Conservation (phyloP, 1,140 invertebrate genomes). For the Tenebrio molitor region DNA sequence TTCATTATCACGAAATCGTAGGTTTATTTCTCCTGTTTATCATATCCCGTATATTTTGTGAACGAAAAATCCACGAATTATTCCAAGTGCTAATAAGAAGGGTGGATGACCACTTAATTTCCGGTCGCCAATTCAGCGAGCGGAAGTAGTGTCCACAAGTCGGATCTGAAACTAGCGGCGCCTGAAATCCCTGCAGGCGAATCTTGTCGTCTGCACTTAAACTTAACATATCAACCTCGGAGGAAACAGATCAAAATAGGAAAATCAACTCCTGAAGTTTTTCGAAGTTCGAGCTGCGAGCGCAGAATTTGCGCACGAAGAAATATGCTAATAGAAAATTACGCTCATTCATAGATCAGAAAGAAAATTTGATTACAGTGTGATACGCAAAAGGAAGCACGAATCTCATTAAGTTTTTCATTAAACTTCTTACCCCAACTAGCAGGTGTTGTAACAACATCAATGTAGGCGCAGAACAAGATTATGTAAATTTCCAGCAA, state of each 20-base stretch:
- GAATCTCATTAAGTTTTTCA: slow-evolving; percentile 44
- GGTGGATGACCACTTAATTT: slow-evolving; percentile 44
- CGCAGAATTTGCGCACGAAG: not conserved
- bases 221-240: not conserved
- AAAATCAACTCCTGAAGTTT: slow-evolving; percentile 14
- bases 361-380: slow-evolving; percentile 23
- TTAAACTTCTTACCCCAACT: slow-evolving; percentile 45
- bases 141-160: slow-evolving; percentile 35
- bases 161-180: slow-evolving; percentile 37
- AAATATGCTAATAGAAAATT: slow-evolving; percentile 5
- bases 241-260: not conserved
- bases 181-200: slow-evolving; percentile 35
- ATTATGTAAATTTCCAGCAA: slow-evolving; percentile 53
- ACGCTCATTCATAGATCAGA: slow-evolving; percentile 14
- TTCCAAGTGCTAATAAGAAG: slow-evolving; percentile 25
- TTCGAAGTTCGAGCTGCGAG: not conserved
- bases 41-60: not conserved
- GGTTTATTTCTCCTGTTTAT: not conserved
- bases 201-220: slow-evolving; percentile 30
- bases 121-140: slow-evolving; percentile 21
- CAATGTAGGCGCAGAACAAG: slow-evolving; percentile 44
- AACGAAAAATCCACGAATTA: slow-evolving; percentile 15
- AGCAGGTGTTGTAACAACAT: slow-evolving; percentile 47
- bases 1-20: slow-evolving; percentile 22
- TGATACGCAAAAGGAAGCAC: slow-evolving; percentile 12